Base-by-base conservation (phyloP, 1,140 invertebrate species). In the Formica selysi region DNA sequence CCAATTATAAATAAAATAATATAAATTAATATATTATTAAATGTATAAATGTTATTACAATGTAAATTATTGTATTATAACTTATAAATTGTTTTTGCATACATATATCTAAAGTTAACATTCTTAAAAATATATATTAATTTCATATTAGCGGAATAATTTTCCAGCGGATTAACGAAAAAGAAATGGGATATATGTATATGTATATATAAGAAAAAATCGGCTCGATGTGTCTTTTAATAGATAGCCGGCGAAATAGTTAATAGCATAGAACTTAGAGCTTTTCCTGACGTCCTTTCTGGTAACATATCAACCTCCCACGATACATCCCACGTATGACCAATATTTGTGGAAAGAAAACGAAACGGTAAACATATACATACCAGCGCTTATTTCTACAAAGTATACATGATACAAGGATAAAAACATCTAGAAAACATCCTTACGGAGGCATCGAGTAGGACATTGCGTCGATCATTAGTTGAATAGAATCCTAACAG, bases 271-370 rank as follows among this genome's bases (percentile, higher is more conserved):
- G 26, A 83, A 67, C 13, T 41, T 79, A 29, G 13, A 4, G 22
- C 59, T 26, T 41, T 80, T 70, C 36, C 44, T 3, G 10, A n/a
- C 16, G 26, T 70, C 2, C 41, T 76, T 32, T 71, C 29, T 32
- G 32, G 2, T 41, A 32, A 44, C 41, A 16, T 29, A n/a, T 26
- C 10, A 3, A n/a, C 59, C 44, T 88, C 86, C 86, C 67, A 91
- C 89, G 86, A 91, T 85, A 88, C 89, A 76, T 93, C 89, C 90
- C 87, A 93, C 90, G 92, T 59, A 88, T 87, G 62, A 85, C 87
- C 88, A 93, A 93, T 93, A 93, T 93, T 93, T 93, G 90, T 87
- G 73, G 54, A 83, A 87, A 86, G 74, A 44, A 64, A 86, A 83
- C 89, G 87, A 89, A 88, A 87, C 70, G 73, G 61, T 71, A 91